Base-by-base conservation (phyloP, 1,140 invertebrate genomes). In the Drosophila oshimai region DNA sequence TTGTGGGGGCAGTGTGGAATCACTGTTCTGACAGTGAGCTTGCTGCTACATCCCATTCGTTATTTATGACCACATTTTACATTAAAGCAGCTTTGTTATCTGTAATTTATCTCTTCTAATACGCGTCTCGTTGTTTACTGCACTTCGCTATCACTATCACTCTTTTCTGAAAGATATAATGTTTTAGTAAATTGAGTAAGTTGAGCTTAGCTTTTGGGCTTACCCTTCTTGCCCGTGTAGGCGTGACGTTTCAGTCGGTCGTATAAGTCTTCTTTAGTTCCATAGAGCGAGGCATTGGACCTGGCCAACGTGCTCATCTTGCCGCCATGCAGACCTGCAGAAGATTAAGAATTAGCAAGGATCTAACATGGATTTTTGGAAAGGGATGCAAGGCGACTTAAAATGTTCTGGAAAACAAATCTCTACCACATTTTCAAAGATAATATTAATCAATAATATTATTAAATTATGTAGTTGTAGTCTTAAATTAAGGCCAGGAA, bases 191-290 rank as follows among this genome's bases (percentile, higher is more conserved):
- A n/a, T n/a, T n/a, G n/a, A 10, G 22, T 0, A 6, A 7, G 12
- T 5, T 4, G 7, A 2, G 3, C 28, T 6, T 4, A 13, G 3
- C 37, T 2, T 6, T 69, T 6, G 0, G 6, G 37, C 55, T 91
- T 92, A 97, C 96, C 97, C 97, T 98, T 98, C 92, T 98, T 98
- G 92, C 97, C 97, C 54, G 96, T 96, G 92, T 98, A 98, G 89
- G 97, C 97, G 92, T 98, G 97, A 92, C 97, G 94, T 92, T 98
- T 97, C 91, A 98, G 93, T 93, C 97, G 95, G 92, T 98, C 97
- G 91, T 98, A 98, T 61, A 98, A 94, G 92, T 98, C 97, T 91
- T 98, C 97, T 92, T 98, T 98, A 72, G 97, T 98, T 69, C 97
- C 97, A 90, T 98, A 98, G 87, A 98, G 95, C 92, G 96, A 98